Base-by-base conservation (phyloP, 2,797 vertebrate genomes). In the Craterocephalus amniculus region DNA sequence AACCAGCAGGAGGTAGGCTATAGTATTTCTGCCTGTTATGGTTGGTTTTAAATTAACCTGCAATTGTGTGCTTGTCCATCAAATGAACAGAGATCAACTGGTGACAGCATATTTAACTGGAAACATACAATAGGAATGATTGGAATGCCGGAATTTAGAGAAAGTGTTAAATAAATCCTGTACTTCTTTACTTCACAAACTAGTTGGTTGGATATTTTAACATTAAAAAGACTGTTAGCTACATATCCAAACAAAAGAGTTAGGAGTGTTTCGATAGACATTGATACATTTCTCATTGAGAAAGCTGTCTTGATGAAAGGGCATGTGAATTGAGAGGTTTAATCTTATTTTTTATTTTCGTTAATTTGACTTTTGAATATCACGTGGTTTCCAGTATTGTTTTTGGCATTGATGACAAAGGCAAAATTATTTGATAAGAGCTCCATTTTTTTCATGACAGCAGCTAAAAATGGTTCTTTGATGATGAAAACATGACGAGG, bases 301-400 rank as follows among this genome's bases (percentile, higher is more conserved):
- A 45, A 20, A 20, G 31, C 31, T 45, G 20, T 45, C 1, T 13
- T 2, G 10, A 38, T 38, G 3, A 11, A 38, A 10, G 12, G 36
- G 3, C 2, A 48, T n/a, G 45, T 22, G 24, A 49, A 8, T 49
- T 49, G 45, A 22, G n/a, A 8, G n/a, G n/a, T 49, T 49, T 49
- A n/a, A 31, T 10, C 7, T 29, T 32, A 32, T 56, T 56, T 56
- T 34, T 4, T 32, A 9, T 34, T 20, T 10, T 20, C 8, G 18
- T 56, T 1, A 3, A n/a, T 56, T n/a, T 20, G 29, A 14, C 59
- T 63, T 76, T 70, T 63, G 64, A 43, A 24, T 51, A 4, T 26
- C 45, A 11, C 24, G 45, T n/a, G n/a, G n/a, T n/a, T n/a, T n/a
- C n/a, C n/a, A n/a, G n/a, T n/a, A n/a, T n/a, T n/a, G n/a, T n/a